Evolutionary conservation across 53 echinoderm and acorn worm species (phyloP).

Genomic region (Holothuria scabra): DNA sequence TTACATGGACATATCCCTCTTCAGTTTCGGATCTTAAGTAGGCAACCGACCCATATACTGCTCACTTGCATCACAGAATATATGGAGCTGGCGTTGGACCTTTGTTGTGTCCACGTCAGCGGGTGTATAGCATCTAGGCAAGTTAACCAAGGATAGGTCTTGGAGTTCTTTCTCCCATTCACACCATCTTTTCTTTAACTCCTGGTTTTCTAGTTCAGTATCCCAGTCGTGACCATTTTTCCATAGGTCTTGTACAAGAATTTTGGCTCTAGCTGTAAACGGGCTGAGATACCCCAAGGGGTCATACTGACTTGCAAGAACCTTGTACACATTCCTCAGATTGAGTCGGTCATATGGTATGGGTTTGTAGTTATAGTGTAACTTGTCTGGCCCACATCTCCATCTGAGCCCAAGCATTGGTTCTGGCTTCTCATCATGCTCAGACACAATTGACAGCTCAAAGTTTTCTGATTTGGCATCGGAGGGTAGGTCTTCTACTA

Average conservation of each 20-base stretch:
- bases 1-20: too few species aligned
- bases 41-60: too few species aligned
- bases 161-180: constrained; percentile 42
- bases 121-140: constrained; percentile 41
- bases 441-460: constrained; percentile 15
- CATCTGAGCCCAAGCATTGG: constrained; percentile 51
- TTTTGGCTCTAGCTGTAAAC: constrained; percentile 50
- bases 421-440: constrained; percentile 35
- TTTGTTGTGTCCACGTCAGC: not conserved
- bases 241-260: constrained; percentile 55
- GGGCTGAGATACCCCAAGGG: constrained; percentile 48
- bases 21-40: too few species aligned
- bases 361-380: constrained; percentile 37
- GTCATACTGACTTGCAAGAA: constrained; percentile 25
- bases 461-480: too few species aligned
- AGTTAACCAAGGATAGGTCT: constrained; percentile 1
- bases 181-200: constrained; percentile 5
- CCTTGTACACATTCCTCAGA: constrained; percentile 41
- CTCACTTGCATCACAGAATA: too few species aligned
- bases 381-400: constrained; percentile 28
- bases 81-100: too few species aligned
- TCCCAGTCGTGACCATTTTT: constrained; percentile 46
- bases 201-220: constrained; percentile 29
- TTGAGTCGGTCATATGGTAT: constrained; percentile 26
- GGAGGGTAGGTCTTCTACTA: too few species aligned